Evolutionary conservation across 1,140 invertebrate genomes (phyloP).

Genomic region (Polypedilum pembai): DNA sequence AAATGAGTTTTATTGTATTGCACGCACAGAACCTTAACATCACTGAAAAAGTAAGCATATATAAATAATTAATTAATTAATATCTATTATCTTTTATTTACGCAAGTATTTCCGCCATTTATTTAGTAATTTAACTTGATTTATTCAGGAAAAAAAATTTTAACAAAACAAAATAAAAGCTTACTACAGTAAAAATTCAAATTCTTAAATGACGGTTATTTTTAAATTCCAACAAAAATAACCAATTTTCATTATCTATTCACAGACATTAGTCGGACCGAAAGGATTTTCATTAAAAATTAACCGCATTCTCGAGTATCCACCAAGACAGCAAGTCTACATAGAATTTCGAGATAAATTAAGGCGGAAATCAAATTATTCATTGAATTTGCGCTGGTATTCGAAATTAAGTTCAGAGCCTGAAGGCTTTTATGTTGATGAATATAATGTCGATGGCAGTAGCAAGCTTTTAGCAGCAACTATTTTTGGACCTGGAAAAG

Average conservation of each 20-base stretch:
- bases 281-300: constrained; percentile 66
- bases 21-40: constrained; percentile 86
- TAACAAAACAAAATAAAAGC: too few species aligned
- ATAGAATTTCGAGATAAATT: constrained; percentile 75
- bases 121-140: too few species aligned
- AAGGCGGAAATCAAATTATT: constrained; percentile 70
- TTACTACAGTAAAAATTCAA: too few species aligned
- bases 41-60: constrained; percentile 60
- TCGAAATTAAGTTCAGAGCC: constrained; percentile 70
- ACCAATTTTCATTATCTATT: constrained; percentile 32
- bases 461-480: constrained; percentile 87
- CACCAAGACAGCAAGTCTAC: constrained; percentile 76
- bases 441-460: constrained; percentile 65
- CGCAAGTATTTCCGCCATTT: too few species aligned
- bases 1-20: constrained; percentile 83
- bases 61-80: neutral
- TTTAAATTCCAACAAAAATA: too few species aligned
- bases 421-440: constrained; percentile 88
- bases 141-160: too few species aligned
- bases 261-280: constrained; percentile 60
- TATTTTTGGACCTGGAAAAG: constrained; percentile 91
- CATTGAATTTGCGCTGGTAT: constrained; percentile 74
- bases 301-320: constrained; percentile 67
- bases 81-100: too few species aligned
- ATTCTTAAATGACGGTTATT: too few species aligned